phyloP scores from a whole-genome alignment of 2,888 invertebrate species.

The Oscheius sp. region DNA sequence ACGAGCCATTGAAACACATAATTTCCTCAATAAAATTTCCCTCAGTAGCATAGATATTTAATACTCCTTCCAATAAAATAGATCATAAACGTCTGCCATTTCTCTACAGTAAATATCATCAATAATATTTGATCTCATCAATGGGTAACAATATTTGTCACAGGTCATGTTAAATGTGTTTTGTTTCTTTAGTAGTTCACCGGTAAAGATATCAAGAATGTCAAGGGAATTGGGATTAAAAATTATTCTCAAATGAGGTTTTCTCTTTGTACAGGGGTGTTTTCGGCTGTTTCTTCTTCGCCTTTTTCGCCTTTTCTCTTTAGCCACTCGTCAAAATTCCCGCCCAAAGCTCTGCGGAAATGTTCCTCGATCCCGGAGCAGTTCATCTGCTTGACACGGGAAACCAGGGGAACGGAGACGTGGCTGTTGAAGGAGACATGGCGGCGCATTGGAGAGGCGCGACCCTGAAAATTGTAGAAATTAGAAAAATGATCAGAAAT shows the following conservation, averaged over 20 bases:
- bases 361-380: conserved; percentile 51
- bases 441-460: conserved; percentile 52
- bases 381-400: conserved; percentile 20
- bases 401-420: conserved; percentile 34
- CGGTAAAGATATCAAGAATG: conserved; percentile 20
- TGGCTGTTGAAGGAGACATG: conserved; percentile 54
- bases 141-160: neutral
- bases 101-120: too few relatives aligned
- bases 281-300: neutral
- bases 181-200: neutral
- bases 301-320: conserved; percentile 25
- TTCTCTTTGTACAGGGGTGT: conserved; percentile 19
- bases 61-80: too few relatives aligned
- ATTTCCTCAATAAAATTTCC: too few relatives aligned
- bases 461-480: conserved; percentile 17
- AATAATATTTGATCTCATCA: neutral
- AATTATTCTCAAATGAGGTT: conserved; percentile 17
- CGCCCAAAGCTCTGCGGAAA: conserved; percentile 48
- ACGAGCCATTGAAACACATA: too few relatives aligned
- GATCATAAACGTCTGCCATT: neutral
- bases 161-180: neutral
- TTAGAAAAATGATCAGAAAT: neutral
- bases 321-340: conserved; percentile 35
- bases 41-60: too few relatives aligned
- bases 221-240: neutral